phyloP scores from a whole-genome alignment of 2,113 vertebrate genomes.

The Spea bombifrons region DNA sequence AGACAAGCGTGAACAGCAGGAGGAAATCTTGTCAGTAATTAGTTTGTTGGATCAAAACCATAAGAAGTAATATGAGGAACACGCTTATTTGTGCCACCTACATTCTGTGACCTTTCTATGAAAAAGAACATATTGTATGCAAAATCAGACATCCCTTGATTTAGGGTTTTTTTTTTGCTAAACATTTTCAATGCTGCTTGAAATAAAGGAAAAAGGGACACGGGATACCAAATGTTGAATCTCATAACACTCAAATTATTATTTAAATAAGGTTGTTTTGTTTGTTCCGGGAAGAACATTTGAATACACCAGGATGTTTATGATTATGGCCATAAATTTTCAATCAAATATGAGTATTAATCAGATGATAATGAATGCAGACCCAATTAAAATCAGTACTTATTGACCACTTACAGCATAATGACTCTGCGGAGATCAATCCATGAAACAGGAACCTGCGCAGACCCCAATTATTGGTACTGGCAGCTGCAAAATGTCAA shows the following conservation, averaged over 20 bases:
- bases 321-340: not conserved
- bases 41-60: conserved; percentile 34
- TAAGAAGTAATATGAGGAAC: conserved; percentile 4
- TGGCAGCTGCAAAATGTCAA: not conserved
- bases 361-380: not conserved
- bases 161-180: not conserved
- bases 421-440: not conserved
- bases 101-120: conserved; percentile 25
- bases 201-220: not conserved
- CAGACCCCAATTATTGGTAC: not conserved
- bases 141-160: conserved; percentile 14
- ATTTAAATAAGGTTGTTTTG: not conserved
- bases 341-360: not conserved
- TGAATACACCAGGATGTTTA: not conserved
- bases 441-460: not conserved
- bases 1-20: conserved; percentile 31
- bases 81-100: conserved; percentile 16
- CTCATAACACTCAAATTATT: not conserved
- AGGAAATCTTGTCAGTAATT: conserved; percentile 34
- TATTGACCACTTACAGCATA: not conserved
- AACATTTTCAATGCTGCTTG: not conserved
- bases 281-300: not conserved
- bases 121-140: conserved; percentile 21
- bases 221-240: not conserved
- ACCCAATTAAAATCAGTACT: not conserved